These are phyloP conservation scores for Orthonevra nobilis DNA, from an alignment of 2,888 invertebrate genomes.

Conservation along the genomic window DNA sequence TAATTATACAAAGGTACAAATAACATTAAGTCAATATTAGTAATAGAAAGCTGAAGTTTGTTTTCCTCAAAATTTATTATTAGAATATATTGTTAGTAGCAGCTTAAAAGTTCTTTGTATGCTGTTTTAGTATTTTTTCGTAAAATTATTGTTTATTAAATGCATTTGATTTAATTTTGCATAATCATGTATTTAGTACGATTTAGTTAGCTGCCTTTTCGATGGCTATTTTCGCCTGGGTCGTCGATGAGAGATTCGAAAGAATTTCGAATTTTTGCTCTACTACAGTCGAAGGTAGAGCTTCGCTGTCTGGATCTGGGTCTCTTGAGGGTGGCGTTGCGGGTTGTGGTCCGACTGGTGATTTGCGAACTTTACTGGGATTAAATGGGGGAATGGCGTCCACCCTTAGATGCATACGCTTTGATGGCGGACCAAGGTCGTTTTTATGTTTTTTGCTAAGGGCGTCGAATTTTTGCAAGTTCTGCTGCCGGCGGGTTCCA, in stretches of 20 bases:
- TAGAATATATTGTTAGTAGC: slow-evolving; percentile 51
- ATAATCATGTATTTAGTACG: background rate
- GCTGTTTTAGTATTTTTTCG: slow-evolving; percentile 52
- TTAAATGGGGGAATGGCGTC: slow-evolving; percentile 80
- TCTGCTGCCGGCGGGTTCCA: slow-evolving; percentile 77
- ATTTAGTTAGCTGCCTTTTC: slow-evolving; percentile 56
- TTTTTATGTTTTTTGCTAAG: slow-evolving; percentile 78
- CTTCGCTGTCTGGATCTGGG: slow-evolving; percentile 52
- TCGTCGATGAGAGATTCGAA: slow-evolving; percentile 82
- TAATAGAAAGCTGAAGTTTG: slow-evolving; percentile 53
- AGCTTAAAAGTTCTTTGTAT: slow-evolving; percentile 42
- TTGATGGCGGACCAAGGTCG: slow-evolving; percentile 79
- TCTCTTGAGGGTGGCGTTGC: slow-evolving; percentile 72
- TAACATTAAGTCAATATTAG: slow-evolving; percentile 67
- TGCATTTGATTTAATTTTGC: slow-evolving; percentile 67
- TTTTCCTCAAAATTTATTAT: slow-evolving; percentile 25
- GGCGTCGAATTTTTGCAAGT: slow-evolving; percentile 78
- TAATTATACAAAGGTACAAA: slow-evolving; percentile 58
- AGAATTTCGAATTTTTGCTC: slow-evolving; percentile 64
- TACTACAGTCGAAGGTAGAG: slow-evolving; percentile 55
- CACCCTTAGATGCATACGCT: slow-evolving; percentile 79
- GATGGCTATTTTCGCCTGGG: slow-evolving; percentile 76
- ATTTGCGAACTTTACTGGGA: slow-evolving; percentile 82
- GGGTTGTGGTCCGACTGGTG: slow-evolving; percentile 77
- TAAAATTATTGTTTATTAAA: slow-evolving; percentile 68